phyloP scores from a whole-genome alignment of 2,797 vertebrate genomes.

The Novumbra hubbsi region DNA sequence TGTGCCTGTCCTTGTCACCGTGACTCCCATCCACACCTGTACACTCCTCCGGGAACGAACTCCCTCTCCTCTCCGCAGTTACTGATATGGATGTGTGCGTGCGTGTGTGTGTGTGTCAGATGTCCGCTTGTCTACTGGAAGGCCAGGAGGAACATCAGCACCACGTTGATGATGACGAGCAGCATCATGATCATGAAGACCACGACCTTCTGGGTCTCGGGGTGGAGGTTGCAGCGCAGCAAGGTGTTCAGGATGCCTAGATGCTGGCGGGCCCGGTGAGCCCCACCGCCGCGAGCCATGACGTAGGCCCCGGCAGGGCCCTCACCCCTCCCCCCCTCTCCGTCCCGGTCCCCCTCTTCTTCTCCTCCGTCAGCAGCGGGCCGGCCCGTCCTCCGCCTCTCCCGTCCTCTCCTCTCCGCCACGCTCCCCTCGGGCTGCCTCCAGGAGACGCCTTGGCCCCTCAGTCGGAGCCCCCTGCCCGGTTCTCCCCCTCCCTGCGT shows the following conservation, averaged over 20 bases:
- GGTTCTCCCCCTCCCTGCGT: conserved; percentile 4
- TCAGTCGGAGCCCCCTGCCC: background rate
- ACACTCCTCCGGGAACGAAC: conserved; percentile 23
- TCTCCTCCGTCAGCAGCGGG: conserved; percentile 12
- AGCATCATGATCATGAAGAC: conserved; percentile 94
- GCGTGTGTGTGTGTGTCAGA: background rate
- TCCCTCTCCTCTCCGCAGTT: conserved; percentile 4
- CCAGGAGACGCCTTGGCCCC: conserved; percentile 9
- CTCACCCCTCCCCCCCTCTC: conserved; percentile 44
- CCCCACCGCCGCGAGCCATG: conserved; percentile 71
- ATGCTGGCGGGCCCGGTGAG: conserved; percentile 75
- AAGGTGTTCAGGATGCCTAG: conserved; percentile 78
- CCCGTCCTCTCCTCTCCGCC: background rate
- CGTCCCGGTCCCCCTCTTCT: conserved; percentile 43
- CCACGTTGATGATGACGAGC: conserved; percentile 94
- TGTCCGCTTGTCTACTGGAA: conserved; percentile 78
- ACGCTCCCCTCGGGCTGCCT: conserved; percentile 4
- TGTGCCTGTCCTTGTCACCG: conserved; percentile 51
- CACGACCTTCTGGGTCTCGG: conserved; percentile 91
- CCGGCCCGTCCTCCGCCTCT: background rate
- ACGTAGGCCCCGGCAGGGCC: conserved; percentile 28
- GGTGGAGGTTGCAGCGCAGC: conserved; percentile 92
- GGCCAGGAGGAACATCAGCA: conserved; percentile 94
- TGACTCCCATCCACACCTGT: conserved; percentile 62
- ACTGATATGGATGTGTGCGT: conserved; percentile 6